Evolutionary conservation across 2,888 invertebrate species (phyloP), one percentile per base, ranked within the genome.

Genomic region (Hirtodrosophila confusa): DNA sequence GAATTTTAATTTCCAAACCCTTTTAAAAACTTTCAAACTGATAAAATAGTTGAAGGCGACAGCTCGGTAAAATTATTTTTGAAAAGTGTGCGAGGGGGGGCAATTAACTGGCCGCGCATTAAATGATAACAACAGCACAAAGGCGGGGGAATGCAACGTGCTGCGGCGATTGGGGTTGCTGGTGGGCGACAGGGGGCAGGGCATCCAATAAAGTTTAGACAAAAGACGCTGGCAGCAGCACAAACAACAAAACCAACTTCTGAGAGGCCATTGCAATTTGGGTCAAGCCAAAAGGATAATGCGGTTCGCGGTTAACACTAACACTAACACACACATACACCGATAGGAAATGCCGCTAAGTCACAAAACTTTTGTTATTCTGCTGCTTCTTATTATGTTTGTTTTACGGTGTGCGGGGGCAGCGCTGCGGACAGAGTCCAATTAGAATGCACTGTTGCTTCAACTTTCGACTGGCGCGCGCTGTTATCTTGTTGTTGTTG

Each of bases 91-190:
- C 33, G 27, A 36, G 55, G 9, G 29, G 54, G 41, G 62, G 74
- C 79, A 85, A 82, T 82, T 85, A 82, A 82, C 85, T 79, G 79
- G 77, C 76, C 69, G 72, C 74, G 70, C 82, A 79, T 82, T 75
- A 75, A 79, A 77, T 79, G 79, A 79, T 82, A 82, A 78, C 76
- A 75, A 63, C 39, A 55, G 57, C 36, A 39, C 35, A 48, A 27
- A 47, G 50, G 17, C 35, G 24, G 27, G 31, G 10, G 24, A 23
- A 17, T 12, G 48, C 31, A 31, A 31, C 24, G 11, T 12, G 24
- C 4, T 9, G 48, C 5, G 2, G n/a, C 7, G 37, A 4, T 9
- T 1, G 36, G 39, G n/a, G 35, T 11, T 47, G 48, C 37, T 55
- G 48, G 62, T 37, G 47, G 51, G 33, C 11, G 36, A n/a, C n/a